A percentile compares a stretch with the other conserved stretches of the same genome.
Conservation (phyloP, 92 coral and sea anemone genomes). For the Bergia puertoricense region DNA sequence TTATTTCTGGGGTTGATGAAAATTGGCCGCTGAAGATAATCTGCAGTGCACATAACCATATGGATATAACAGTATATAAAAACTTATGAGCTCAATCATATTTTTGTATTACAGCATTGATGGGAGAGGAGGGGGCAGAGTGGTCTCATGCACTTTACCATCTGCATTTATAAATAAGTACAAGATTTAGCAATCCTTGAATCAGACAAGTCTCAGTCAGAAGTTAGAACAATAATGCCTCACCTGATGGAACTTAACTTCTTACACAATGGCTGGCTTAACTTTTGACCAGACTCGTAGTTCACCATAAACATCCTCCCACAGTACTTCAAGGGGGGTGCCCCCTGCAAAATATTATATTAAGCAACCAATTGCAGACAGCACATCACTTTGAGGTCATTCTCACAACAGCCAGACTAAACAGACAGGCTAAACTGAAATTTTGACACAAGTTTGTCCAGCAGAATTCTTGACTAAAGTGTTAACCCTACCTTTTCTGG, state of each 20-base stretch:
- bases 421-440: neutral
- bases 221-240: neutral
- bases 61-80: no score
- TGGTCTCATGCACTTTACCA: no score
- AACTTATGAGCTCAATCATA: no score
- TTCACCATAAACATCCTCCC: neutral
- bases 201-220: no score
- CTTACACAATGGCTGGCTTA: neutral
- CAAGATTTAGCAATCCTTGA: no score
- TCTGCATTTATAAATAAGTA: no score
- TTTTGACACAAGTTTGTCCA: neutral
- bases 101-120: no score
- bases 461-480: neutral
- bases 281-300: neutral
- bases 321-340: neutral
- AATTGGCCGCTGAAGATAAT: no score
- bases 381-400: neutral
- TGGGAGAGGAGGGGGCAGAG: no score
- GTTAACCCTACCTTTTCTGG: no score
- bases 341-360: neutral
- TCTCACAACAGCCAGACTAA: neutral
- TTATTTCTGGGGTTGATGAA: no score
- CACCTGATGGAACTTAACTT: constrained; percentile 4
- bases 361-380: neutral
- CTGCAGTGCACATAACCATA: no score